Conservation (phyloP, 2,797 vertebrate species). For the Acipenser transmontanus region DNA sequence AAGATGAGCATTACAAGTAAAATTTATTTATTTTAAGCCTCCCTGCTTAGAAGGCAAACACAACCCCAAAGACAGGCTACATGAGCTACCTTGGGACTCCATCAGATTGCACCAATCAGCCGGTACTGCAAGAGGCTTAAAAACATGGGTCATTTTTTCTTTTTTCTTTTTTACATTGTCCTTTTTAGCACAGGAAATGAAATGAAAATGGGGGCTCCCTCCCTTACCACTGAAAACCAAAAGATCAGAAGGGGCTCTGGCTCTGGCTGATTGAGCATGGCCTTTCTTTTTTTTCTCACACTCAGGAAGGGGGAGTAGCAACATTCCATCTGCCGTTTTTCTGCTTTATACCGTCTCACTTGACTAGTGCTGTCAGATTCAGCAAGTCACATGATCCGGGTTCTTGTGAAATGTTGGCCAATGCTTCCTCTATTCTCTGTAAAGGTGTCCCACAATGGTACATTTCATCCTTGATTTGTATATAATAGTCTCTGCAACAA, state of each 20-base stretch:
- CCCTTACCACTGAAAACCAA: constrained; percentile 5
- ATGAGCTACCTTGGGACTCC: constrained; percentile 28
- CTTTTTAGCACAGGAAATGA: background rate
- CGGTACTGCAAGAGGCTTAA: constrained; percentile 10
- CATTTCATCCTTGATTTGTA: too few relatives aligned
- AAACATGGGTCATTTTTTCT: constrained; percentile 6
- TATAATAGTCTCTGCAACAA: too few relatives aligned
- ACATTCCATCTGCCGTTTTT: too few relatives aligned
- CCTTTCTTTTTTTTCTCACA: background rate
- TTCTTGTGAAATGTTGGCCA: too few relatives aligned
- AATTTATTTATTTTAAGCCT: constrained; percentile 3
- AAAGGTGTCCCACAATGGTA: too few relatives aligned
- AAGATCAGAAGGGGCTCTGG: background rate
- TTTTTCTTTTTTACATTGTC: constrained; percentile 4
- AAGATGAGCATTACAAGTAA: background rate
- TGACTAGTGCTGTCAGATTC: too few relatives aligned
- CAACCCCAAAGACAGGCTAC: constrained; percentile 24
- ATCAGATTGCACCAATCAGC: constrained; percentile 8
- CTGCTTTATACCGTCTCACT: too few relatives aligned
- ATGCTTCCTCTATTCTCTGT: too few relatives aligned
- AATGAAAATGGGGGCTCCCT: background rate
- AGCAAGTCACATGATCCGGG: too few relatives aligned
- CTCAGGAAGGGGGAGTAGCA: background rate
- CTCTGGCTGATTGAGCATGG: background rate
- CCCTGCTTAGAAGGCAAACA: background rate